Evolutionary conservation across 2,888 invertebrate species (phyloP).

Genomic region (Eudasyphora cyanicolor): DNA sequence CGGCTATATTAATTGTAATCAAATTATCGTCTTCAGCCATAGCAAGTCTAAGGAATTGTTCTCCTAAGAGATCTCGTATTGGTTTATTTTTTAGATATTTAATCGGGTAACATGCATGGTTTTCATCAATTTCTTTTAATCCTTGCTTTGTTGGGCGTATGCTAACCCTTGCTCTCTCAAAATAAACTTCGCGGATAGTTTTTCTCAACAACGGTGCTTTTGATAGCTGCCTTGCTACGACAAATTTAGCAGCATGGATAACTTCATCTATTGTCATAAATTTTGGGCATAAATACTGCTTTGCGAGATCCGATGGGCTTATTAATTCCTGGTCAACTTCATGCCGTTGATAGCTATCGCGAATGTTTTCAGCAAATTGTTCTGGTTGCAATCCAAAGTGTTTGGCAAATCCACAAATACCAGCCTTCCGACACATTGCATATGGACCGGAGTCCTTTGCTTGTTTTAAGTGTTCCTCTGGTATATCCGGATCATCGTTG

Average conservation of each 20-base stretch:
- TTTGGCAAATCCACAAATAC: conserved; percentile 91
- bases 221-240: conserved; percentile 96
- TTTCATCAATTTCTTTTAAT: conserved; percentile 96
- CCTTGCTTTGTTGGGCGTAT: conserved; percentile 94
- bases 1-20: conserved; percentile 86
- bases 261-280: conserved; percentile 90
- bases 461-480: conserved; percentile 88
- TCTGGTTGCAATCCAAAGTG: conserved; percentile 96
- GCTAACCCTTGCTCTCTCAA: conserved; percentile 91
- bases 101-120: conserved; percentile 91
- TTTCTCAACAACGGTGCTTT: conserved; percentile 94
- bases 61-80: conserved; percentile 91
- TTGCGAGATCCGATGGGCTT: conserved; percentile 91
- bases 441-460: conserved; percentile 94
- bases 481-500: conserved; percentile 83
- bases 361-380: conserved; percentile 96
- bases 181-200: conserved; percentile 91
- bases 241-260: conserved; percentile 93
- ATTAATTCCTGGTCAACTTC: conserved; percentile 95
- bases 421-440: conserved; percentile 91
- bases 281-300: conserved; percentile 86
- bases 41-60: conserved; percentile 92
- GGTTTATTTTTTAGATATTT: conserved; percentile 97
- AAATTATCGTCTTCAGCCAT: conserved; percentile 92
- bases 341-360: conserved; percentile 96